Conservation (phyloP, 2,797 vertebrate genomes). For the Alcedo atthis region DNA sequence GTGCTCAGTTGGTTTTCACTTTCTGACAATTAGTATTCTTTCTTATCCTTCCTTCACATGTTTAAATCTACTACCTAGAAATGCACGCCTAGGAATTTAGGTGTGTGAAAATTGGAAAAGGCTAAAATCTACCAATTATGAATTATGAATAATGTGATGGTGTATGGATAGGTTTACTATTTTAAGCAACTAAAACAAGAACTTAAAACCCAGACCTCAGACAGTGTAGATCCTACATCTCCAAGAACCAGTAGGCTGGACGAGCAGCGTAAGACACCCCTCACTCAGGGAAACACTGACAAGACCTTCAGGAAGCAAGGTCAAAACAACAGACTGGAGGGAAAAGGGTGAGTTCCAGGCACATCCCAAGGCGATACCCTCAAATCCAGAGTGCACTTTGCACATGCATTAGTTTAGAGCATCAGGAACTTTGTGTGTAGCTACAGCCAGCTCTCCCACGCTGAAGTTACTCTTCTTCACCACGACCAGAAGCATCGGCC, state of each 20-base stretch:
- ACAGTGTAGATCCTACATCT: neutral
- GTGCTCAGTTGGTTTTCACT: neutral
- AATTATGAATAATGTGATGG: neutral
- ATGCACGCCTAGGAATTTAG: neutral
- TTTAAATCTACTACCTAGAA: neutral
- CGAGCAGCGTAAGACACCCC: neutral
- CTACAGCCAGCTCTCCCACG: neutral
- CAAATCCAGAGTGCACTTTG: neutral
- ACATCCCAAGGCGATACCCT: neutral
- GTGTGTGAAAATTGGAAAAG: neutral
- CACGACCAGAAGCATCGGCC: neutral
- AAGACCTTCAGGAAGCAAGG: neutral
- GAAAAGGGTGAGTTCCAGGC: neutral
- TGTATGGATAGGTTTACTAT: neutral
- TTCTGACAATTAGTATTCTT: neutral
- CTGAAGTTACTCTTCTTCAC: neutral
- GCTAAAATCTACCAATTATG: neutral
- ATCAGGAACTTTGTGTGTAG: fast-evolving
- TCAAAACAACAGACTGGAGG: neutral
- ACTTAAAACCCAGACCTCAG: neutral
- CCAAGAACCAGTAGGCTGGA: neutral
- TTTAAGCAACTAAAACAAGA: neutral
- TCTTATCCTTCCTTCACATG: neutral
- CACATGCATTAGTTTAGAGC: neutral
- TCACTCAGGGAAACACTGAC: neutral